Percentiles rank a stretch among this genome's conserved stretches.
These are phyloP conservation scores for Calephelis perditalis DNA, from an alignment of 2,888 invertebrate species.

Conservation along the genomic window DNA sequence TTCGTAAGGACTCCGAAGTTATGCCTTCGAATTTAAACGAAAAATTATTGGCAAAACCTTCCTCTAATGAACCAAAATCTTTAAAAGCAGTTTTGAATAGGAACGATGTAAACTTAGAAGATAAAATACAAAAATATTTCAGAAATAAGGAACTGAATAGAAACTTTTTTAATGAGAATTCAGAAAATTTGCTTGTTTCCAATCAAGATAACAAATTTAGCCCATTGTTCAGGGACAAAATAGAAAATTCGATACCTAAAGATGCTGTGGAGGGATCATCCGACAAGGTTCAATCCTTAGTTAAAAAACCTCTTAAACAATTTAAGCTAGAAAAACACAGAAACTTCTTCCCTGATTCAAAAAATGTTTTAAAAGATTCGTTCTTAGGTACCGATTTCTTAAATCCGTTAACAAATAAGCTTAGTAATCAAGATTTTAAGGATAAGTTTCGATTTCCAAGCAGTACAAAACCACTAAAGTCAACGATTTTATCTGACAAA, in stretches of 20 bases:
- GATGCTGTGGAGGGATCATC: neutral
- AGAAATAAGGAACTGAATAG: neutral
- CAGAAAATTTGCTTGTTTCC: neutral
- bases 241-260: neutral
- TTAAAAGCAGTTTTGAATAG: conserved; percentile 18
- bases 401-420: neutral
- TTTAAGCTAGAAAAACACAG: neutral
- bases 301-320: neutral
- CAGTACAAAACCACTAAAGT: neutral
- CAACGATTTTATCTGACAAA: neutral
- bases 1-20: neutral
- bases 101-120: conserved; percentile 13
- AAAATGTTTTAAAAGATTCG: neutral
- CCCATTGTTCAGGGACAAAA: neutral
- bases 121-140: conserved; percentile 4
- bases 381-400: neutral
- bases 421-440: neutral
- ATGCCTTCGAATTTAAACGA: conserved; percentile 18
- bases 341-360: neutral
- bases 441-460: conserved; percentile 5
- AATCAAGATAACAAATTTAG: neutral
- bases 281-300: neutral
- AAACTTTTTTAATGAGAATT: neutral
- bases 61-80: conserved; percentile 21
- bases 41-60: conserved; percentile 23